Percentiles rank a stretch among this genome's conserved stretches.
Conservation (phyloP, 2,113 vertebrate species). For the Ictidomys tridecemlineatus region DNA sequence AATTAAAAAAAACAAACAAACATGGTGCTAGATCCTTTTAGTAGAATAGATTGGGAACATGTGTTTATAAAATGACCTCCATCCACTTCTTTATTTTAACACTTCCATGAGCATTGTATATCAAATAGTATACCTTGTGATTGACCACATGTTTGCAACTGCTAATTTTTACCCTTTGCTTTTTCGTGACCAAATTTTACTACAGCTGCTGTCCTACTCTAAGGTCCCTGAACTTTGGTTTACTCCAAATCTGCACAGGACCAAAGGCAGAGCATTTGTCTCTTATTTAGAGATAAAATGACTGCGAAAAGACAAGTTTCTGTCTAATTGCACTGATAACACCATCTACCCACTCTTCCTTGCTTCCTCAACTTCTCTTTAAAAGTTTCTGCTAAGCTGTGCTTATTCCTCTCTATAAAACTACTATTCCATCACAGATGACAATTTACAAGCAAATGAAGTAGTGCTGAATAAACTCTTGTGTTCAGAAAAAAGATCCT, state of each 20-base stretch:
- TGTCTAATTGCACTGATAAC: not conserved
- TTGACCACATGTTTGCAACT: not conserved
- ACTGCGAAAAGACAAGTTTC: not conserved
- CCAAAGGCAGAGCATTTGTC: not conserved
- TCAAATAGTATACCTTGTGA: not conserved
- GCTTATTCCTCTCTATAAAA: not conserved
- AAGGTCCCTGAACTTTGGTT: not conserved
- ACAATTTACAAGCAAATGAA: constrained; percentile 22
- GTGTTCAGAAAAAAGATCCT: constrained; percentile 59
- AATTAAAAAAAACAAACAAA: not conserved
- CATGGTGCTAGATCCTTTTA: not conserved
- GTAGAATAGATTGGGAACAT: not conserved
- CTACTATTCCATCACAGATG: not conserved
- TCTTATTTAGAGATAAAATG: not conserved
- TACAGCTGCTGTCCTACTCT: not conserved
- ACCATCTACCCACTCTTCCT: not conserved
- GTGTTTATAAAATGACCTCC: not conserved
- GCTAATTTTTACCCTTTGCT: not conserved
- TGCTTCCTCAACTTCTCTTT: not conserved
- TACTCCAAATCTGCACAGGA: not conserved
- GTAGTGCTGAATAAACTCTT: constrained; percentile 55
- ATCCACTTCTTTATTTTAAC: not conserved
- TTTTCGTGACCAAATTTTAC: not conserved
- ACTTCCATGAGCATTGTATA: no score
- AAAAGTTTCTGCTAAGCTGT: not conserved